A percentile compares a stretch with the other conserved stretches of the same genome.
Evolutionary conservation across 2,797 vertebrate genomes (phyloP).

Genomic region (Chaenodraco wilsoni): DNA sequence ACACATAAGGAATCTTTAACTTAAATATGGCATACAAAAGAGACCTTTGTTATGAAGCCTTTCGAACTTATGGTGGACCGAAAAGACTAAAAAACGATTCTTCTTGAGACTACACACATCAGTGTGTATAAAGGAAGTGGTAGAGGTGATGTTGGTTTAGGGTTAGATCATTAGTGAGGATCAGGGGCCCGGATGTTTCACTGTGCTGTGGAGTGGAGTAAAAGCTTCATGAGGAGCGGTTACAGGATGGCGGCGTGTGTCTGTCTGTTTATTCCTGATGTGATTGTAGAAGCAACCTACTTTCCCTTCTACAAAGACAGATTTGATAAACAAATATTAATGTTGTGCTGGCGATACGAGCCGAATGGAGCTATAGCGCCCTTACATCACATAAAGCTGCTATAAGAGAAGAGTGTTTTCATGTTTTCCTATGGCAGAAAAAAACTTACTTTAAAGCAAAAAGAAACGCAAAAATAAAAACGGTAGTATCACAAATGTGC

Average conservation of each 20-base stretch:
- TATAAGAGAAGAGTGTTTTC: background rate
- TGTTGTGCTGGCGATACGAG: background rate
- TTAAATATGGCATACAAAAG: background rate
- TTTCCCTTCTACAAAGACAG: constrained; percentile 24
- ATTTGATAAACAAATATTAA: constrained; percentile 51
- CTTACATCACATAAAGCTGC: background rate
- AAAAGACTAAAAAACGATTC: background rate
- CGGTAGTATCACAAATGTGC: background rate
- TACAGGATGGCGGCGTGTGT: constrained; percentile 20
- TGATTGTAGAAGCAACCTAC: constrained; percentile 18
- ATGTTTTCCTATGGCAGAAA: constrained; percentile 4
- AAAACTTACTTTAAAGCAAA: background rate
- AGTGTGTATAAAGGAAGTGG: constrained; percentile 6
- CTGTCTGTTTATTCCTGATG: constrained; percentile 9
- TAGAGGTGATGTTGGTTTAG: background rate
- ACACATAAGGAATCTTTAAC: background rate
- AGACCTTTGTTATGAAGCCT: background rate
- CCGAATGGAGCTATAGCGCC: constrained; percentile 6
- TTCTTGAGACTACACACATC: too few species aligned
- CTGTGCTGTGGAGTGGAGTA: constrained; percentile 13
- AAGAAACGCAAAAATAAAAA: constrained; percentile 8
- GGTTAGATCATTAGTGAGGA: background rate
- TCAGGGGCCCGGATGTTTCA: constrained; percentile 12
- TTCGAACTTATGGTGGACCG: background rate
- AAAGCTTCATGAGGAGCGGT: background rate